Conservation (phyloP, 2,797 vertebrate genomes). For the Aselliscus stoliczkanus region DNA sequence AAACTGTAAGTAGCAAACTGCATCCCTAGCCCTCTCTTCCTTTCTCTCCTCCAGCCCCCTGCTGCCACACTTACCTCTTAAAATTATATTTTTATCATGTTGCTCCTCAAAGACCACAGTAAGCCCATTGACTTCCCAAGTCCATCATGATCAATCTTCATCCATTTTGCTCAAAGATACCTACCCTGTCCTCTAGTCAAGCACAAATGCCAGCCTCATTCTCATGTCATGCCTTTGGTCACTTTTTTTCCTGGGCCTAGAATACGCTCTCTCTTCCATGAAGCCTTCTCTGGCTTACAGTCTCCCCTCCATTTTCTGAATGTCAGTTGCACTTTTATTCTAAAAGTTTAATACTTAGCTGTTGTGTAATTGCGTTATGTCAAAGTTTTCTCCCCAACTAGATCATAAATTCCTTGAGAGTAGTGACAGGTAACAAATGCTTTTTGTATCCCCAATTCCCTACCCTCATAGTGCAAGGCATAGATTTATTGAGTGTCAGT, state of each 20-base stretch:
- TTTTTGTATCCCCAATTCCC: conserved; percentile 1
- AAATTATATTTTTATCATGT: not conserved
- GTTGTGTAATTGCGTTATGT: not conserved
- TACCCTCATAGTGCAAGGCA: not conserved
- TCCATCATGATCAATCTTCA: not conserved
- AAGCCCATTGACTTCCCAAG: not conserved
- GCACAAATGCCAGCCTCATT: not conserved
- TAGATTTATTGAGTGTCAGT: conserved; percentile 43
- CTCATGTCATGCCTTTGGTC: not conserved
- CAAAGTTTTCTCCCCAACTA: not conserved
- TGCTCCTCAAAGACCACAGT: not conserved
- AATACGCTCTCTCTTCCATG: not conserved
- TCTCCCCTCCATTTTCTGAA: not conserved
- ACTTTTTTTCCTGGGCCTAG: not conserved
- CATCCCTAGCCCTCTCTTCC: not conserved
- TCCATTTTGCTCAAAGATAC: not conserved
- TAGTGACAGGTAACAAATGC: conserved; percentile 16
- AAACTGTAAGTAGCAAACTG: conserved; percentile 7
- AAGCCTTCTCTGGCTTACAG: not conserved
- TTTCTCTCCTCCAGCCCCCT: not conserved
- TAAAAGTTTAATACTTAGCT: not conserved
- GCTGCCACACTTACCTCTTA: not conserved
- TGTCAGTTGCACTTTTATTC: conserved; percentile 2
- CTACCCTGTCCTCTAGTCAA: not conserved
- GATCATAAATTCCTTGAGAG: conserved; percentile 38